Evolutionary conservation across 2,113 vertebrate genomes (phyloP), one percentile per base, ranked within the genome.

Genomic region (Pitta sordida): DNA sequence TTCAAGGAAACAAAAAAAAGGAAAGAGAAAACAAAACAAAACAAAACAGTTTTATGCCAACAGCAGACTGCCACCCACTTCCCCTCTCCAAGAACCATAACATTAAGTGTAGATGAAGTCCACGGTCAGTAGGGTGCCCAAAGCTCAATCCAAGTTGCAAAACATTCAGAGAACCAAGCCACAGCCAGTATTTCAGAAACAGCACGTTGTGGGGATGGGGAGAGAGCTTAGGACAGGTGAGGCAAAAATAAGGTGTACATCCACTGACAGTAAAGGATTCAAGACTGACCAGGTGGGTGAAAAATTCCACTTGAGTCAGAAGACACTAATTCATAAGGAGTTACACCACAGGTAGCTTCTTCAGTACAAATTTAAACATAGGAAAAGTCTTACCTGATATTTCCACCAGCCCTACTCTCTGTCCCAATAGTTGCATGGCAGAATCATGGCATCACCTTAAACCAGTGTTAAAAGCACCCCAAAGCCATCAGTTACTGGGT

Each of bases 301-400:
- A 83, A 68, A 95, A 96, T 97, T 97, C 92, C 95, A 96, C 80
- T 87, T 84, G 93, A 97, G 81, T 97, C 93, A 96, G 96, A 85
- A 96, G 95, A 96, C 94, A 96, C 88, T 93, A 93, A 94, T 90
- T 92, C 94, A 97, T 98, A 98, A 98, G 98, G 98, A 98, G 98
- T 98, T 98, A 98, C 98, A 98, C 96, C 98, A 98, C 98, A 93
- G 97, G 97, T 97, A 98, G 96, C 97, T 90, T 95, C 88, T 96
- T 84, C 9, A 64, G 88, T 74, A 53, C 90, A 94, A 86, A 51
- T 95, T 94, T 78, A 81, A 94, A 75, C 39, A 49, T 0, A 59
- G 22, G 39, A 95, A 86, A 81, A 59, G 74, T 93, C 95, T 96
- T 92, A 92, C 86, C 95, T 95, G 88, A 0, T 65, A 75, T 75